Percentiles rank a stretch among this genome's conserved stretches.
These are phyloP conservation scores for Crambe crambe DNA, from an alignment of 37 sponge, comb jelly and placozoan genomes.

Conservation along the genomic window DNA sequence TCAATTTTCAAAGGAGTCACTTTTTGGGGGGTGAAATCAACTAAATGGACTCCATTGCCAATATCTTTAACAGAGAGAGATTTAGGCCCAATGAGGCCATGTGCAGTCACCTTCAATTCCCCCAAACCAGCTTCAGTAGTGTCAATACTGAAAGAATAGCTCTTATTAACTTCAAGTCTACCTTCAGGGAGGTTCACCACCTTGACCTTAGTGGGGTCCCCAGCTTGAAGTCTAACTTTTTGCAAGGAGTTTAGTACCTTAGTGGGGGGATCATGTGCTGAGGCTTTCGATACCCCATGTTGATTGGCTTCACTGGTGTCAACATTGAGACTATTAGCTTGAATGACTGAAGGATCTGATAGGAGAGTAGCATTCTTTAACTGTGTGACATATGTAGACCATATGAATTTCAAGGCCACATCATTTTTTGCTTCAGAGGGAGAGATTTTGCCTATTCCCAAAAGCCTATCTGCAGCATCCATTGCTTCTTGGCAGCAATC, in stretches of 20 bases:
- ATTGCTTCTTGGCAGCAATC: conserved; percentile 66
- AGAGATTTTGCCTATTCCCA: conserved; percentile 67
- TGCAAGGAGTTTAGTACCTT: too few relatives aligned
- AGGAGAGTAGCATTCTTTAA: conserved; percentile 60
- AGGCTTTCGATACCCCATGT: conserved; percentile 49
- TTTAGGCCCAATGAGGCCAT: conserved; percentile 41
- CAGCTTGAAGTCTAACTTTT: too few relatives aligned
- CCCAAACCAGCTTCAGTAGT: conserved; percentile 60
- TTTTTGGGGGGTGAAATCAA: conserved; percentile 51
- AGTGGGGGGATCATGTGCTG: too few relatives aligned
- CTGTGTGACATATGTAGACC: conserved; percentile 73
- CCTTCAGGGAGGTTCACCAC: conserved; percentile 57
- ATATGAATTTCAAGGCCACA: conserved; percentile 51
- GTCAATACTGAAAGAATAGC: conserved; percentile 52
- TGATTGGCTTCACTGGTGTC: too few relatives aligned
- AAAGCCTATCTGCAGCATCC: conserved; percentile 55
- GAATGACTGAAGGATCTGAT: neutral
- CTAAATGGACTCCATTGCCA: conserved; percentile 21
- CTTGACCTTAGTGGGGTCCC: conserved; percentile 25
- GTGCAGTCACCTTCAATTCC: conserved; percentile 53
- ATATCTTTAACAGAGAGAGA: conserved; percentile 25
- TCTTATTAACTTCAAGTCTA: conserved; percentile 40
- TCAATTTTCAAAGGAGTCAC: conserved; percentile 46
- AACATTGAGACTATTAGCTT: too few relatives aligned
- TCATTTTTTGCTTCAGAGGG: conserved; percentile 56